Evolutionary conservation across 2,888 invertebrate genomes (phyloP).

Genomic region (Galerucella nymphaeae): DNA sequence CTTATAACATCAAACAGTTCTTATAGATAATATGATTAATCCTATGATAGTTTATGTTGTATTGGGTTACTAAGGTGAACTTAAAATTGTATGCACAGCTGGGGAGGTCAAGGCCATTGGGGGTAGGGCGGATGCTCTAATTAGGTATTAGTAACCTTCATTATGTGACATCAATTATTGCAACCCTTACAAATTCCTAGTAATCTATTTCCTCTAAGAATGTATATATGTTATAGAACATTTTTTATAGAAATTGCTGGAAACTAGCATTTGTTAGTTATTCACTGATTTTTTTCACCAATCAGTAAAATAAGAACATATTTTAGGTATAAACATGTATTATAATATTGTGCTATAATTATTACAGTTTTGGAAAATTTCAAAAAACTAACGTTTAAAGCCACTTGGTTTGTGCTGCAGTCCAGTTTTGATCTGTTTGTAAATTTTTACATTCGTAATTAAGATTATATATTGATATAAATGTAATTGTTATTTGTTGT

Average conservation of each 20-base stretch:
- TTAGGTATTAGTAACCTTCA: conserved; percentile 27
- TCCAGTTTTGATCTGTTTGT: too few species aligned
- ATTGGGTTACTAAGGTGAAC: conserved; percentile 46
- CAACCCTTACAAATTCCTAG: conserved; percentile 24
- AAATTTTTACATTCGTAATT: too few species aligned
- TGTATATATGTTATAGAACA: not conserved
- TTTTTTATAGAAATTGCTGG: not conserved
- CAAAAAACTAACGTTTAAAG: too few species aligned
- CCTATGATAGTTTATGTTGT: not conserved
- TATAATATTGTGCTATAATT: too few species aligned
- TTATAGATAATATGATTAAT: not conserved
- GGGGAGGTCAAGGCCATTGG: conserved; percentile 56
- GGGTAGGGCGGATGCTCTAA: conserved; percentile 56
- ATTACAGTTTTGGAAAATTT: too few species aligned
- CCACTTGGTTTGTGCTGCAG: too few species aligned
- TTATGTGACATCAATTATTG: conserved; percentile 32
- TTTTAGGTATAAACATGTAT: too few species aligned
- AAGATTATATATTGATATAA: not conserved
- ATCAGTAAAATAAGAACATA: too few species aligned
- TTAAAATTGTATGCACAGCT: conserved; percentile 37
- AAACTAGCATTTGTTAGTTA: not conserved
- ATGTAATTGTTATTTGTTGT: not conserved
- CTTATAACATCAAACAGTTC: too few species aligned
- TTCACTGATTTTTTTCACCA: not conserved
- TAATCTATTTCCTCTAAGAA: not conserved